Percentiles rank a stretch among this genome's conserved stretches.
phyloP scores from a whole-genome alignment of 2,888 invertebrate species.

The Spicauda simplicius region DNA sequence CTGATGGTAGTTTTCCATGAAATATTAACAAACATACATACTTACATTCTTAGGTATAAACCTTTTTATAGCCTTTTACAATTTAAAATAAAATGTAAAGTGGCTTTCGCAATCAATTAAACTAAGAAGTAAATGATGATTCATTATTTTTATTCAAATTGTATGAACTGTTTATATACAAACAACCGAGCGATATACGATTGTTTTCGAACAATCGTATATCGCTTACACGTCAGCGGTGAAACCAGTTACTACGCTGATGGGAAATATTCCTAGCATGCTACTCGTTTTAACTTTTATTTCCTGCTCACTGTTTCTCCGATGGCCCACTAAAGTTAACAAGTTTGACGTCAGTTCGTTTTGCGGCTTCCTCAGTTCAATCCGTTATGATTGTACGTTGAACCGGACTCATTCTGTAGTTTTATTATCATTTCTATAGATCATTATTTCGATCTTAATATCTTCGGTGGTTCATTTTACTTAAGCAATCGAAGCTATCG shows the following conservation, averaged over 20 bases:
- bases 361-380: constrained; percentile 19
- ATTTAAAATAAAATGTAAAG: no score
- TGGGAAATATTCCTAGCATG: constrained; percentile 27
- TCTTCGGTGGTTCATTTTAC: neutral
- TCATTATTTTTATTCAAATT: no score
- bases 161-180: no score
- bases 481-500: neutral
- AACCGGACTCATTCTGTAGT: constrained; percentile 2
- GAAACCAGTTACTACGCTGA: constrained; percentile 3
- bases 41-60: no score
- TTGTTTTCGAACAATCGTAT: no score
- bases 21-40: no score
- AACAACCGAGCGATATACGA: no score
- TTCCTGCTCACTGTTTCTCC: constrained; percentile 15
- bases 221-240: neutral
- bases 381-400: constrained; percentile 24
- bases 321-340: constrained; percentile 31
- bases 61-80: no score
- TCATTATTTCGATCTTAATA: neutral
- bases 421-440: constrained; percentile 2
- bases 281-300: constrained; percentile 31
- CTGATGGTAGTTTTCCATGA: no score
- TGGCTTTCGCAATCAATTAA: no score
- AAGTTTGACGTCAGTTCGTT: constrained; percentile 19
- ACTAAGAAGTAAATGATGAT: no score